Evolutionary conservation across 2,888 invertebrate genomes (phyloP), one percentile per base, ranked within the genome.

Genomic region (Drosophila neotestacea): DNA sequence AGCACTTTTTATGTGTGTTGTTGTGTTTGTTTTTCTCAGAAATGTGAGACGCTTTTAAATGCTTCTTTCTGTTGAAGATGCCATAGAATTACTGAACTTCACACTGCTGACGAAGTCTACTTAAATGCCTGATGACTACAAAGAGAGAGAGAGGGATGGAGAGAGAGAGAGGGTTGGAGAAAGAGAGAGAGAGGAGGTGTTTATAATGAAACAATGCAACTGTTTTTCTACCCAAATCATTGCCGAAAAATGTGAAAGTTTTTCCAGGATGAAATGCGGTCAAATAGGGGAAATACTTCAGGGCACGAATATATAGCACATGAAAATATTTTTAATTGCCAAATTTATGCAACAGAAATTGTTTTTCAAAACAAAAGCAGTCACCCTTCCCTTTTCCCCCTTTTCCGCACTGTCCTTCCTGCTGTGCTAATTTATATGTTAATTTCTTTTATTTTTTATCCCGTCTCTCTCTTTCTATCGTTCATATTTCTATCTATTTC

Each of bases 241-340:
- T 32, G 36, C 36, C 47, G 13, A 41, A 51, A 55, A 30, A 51
- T 48, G 52, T 65, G 44, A 71, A 71, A 39, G 59, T 65, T 59
- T 71, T 47, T n/a, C 11, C 28, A 39, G 46, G 48, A 54, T 42
- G 27, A 59, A 73, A 74, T 55, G 75, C 70, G 75, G 73, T 74
- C 76, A 61, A 63, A 61, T 44, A 47, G 28, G 42, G 42, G 52
- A 42, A 42, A 30, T 41, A 13, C 38, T 36, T 46, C 7, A 52
- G 11, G 28, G 16, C n/a, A 46, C 11, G 42, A 54, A 62, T 65
- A 62, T 65, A 36, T 52, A 63, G 52, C 6, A 41, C n/a, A 50
- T 47, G 72, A 71, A 79, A 72, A 79, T 74, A 72, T 61, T 77
- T 72, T 83, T 88, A 83, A 83, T 83, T 88, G 78, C 77, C 78